A percentile compares a stretch with the other conserved stretches of the same genome.
Conservation (phyloP, 2,888 invertebrate genomes). For the Polydrusus cervinus region DNA sequence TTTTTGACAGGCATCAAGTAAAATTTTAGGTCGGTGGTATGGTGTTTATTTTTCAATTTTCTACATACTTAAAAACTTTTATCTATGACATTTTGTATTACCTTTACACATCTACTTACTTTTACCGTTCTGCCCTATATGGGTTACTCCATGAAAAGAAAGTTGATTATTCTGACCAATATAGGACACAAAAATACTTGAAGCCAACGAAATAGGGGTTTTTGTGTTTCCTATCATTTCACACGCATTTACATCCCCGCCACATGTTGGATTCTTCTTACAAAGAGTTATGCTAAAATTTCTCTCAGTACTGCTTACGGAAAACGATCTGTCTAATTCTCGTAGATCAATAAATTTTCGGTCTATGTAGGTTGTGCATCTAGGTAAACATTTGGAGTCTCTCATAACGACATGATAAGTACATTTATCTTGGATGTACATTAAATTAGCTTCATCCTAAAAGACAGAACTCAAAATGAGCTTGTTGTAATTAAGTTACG, state of each 20-base stretch:
- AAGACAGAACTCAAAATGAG: background rate
- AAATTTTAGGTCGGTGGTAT: no score
- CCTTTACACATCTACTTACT: no score
- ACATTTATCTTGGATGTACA: constrained; percentile 26
- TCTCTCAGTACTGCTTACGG: constrained; percentile 22
- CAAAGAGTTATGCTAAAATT: constrained; percentile 52
- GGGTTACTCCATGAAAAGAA: constrained; percentile 29
- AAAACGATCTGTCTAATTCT: constrained; percentile 37
- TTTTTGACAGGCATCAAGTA: no score
- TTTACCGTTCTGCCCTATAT: constrained; percentile 29
- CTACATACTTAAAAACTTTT: no score
- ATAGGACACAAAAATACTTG: constrained; percentile 35
- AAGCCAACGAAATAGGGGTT: constrained; percentile 29
- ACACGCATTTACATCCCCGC: constrained; percentile 39
- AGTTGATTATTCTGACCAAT: constrained; percentile 35
- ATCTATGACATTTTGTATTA: no score
- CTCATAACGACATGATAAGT: constrained; percentile 41
- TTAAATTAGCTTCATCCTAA: background rate
- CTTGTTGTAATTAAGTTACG: no score
- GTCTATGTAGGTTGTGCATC: constrained; percentile 36
- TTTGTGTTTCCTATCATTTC: constrained; percentile 8
- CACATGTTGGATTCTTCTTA: constrained; percentile 32
- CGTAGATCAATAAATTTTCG: constrained; percentile 47
- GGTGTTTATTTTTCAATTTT: no score
- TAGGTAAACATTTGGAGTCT: constrained; percentile 23